phyloP scores from a whole-genome alignment of 2,113 vertebrate species.

The Ariopsis seemanni region DNA sequence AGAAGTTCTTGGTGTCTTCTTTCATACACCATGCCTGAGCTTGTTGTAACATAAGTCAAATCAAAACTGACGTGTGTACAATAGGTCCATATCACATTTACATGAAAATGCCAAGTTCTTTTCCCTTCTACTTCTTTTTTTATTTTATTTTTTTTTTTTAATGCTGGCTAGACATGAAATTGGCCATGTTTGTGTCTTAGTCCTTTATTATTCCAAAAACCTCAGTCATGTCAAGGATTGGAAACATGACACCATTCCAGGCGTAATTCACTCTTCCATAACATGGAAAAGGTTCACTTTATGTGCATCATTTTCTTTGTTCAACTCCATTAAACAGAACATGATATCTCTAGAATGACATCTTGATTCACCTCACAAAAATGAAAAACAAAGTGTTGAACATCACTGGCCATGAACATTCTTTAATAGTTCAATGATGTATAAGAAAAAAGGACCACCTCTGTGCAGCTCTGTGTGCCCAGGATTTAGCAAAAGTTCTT shows the following conservation, averaged over 20 bases:
- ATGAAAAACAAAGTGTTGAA: conserved; percentile 2
- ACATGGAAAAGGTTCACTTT: neutral
- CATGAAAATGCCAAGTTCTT: conserved; percentile 10
- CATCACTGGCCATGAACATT: conserved; percentile 7
- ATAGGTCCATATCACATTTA: neutral
- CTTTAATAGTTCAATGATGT: conserved; percentile 15
- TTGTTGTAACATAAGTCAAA: conserved; percentile 5
- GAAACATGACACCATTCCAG: neutral
- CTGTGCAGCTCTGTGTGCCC: neutral
- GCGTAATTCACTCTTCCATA: neutral
- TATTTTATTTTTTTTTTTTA: neutral
- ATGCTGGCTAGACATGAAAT: conserved; percentile 22
- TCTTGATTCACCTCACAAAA: conserved; percentile 4
- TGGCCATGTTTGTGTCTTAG: neutral
- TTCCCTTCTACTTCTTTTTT: neutral
- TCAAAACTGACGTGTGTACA: conserved; percentile 16
- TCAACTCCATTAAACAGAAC: neutral
- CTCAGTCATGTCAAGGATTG: neutral
- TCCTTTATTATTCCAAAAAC: conserved; percentile 6
- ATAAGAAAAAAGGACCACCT: neutral
- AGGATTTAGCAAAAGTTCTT: neutral
- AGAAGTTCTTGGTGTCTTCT: conserved; percentile 3
- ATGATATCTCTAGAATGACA: neutral
- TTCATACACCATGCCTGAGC: conserved; percentile 34
- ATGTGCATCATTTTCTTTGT: neutral